Conservation (phyloP, 2,113 vertebrate species). For the Melierax canorus region DNA sequence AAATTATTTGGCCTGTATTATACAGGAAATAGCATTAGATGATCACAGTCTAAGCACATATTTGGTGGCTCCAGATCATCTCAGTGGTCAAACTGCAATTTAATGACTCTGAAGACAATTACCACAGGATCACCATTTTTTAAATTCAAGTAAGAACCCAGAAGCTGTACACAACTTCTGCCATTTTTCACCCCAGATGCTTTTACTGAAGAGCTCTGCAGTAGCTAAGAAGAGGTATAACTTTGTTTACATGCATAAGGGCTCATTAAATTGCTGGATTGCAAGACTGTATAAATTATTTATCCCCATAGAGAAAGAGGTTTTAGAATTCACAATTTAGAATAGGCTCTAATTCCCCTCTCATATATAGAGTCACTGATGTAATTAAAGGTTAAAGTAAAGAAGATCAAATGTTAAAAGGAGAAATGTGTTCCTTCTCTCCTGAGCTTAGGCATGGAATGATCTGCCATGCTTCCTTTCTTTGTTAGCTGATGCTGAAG, state of each 20-base stretch:
- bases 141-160: not conserved
- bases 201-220: not conserved
- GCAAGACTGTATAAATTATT: conserved; percentile 40
- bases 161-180: not conserved
- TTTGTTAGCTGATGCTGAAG: not conserved
- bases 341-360: conserved; percentile 15
- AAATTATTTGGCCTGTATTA: not conserved
- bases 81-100: not conserved
- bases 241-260: conserved; percentile 31
- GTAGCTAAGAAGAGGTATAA: not conserved
- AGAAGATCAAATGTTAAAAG: conserved; percentile 29
- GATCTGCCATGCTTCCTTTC: not conserved
- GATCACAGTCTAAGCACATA: not conserved
- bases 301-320: conserved; percentile 30
- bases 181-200: not conserved
- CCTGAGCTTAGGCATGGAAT: not conserved
- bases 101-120: not conserved
- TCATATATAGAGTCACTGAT: not conserved
- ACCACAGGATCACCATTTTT: not conserved
- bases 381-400: conserved; percentile 58
- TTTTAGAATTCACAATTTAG: conserved; percentile 26
- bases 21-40: not conserved
- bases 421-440: not conserved
- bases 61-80: not conserved
- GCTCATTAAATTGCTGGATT: conserved; percentile 42